These are phyloP conservation scores for Trissolcus japonicus DNA, from an alignment of 2,888 invertebrate genomes.

Conservation along the genomic window DNA sequence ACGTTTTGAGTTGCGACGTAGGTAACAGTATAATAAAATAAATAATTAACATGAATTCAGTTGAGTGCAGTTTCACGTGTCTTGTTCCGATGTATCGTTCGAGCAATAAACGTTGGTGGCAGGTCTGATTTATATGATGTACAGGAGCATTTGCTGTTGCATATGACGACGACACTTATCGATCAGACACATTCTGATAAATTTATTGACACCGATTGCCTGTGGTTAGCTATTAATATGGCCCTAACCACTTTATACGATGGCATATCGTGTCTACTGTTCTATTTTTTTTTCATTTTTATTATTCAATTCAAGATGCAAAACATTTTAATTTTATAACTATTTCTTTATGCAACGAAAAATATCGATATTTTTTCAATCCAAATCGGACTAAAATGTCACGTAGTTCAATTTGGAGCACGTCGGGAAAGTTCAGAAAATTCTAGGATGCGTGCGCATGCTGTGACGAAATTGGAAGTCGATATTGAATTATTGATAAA, in stretches of 20 bases:
- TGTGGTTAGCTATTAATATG: constrained; percentile 35
- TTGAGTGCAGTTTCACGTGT: constrained; percentile 35
- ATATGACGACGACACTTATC: constrained; percentile 54
- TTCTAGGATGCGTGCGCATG: neutral
- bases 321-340: neutral
- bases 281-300: neutral
- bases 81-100: constrained; percentile 47
- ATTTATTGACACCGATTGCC: constrained; percentile 48
- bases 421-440: no score
- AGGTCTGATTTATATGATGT: constrained; percentile 53
- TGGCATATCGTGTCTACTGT: neutral
- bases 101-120: constrained; percentile 50
- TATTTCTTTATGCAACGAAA: neutral
- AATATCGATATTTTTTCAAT: neutral
- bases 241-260: neutral
- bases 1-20: neutral
- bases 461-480: constrained; percentile 34
- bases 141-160: constrained; percentile 42
- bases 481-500: constrained; percentile 38
- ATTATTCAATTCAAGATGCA: neutral
- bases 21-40: constrained; percentile 3
- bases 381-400: no score
- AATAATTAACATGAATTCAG: constrained; percentile 35
- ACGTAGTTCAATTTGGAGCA: no score
- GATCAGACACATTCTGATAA: constrained; percentile 47